phyloP scores from a whole-genome alignment of 2,113 vertebrate species.

The Chrysemys picta region DNA sequence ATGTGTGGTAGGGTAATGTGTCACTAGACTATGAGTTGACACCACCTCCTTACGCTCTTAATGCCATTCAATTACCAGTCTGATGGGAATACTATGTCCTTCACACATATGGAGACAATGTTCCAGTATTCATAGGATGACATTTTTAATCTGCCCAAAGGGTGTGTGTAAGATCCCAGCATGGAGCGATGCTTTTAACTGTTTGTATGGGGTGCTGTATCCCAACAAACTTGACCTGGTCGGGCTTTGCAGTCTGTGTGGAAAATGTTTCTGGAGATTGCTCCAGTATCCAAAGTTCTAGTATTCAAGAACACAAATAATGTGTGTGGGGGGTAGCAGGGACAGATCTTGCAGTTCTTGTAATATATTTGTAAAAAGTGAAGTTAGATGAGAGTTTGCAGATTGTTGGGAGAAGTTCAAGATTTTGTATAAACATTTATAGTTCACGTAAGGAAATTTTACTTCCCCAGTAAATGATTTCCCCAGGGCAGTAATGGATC shows the following conservation, averaged over 20 bases:
- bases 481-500: not conserved
- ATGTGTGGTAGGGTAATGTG: not conserved
- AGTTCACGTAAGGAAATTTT: not conserved
- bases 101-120: accelerated
- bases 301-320: not conserved
- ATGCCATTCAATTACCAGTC: accelerated
- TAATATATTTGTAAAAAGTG: not conserved
- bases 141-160: not conserved
- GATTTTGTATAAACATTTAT: not conserved
- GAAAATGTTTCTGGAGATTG: not conserved
- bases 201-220: not conserved
- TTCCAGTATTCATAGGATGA: accelerated
- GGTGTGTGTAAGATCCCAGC: not conserved
- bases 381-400: not conserved
- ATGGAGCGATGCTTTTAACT: not conserved
- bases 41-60: accelerated
- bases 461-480: not conserved
- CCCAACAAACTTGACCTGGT: not conserved
- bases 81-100: not conserved
- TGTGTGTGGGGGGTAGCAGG: not conserved
- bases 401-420: not conserved
- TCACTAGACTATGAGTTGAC: not conserved
- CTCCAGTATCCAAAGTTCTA: not conserved
- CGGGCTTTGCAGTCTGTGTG: not conserved
- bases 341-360: not conserved